Evolutionary conservation across 1,140 invertebrate genomes (phyloP), one percentile per base, ranked within the genome.

Genomic region (Radopholus similis): DNA sequence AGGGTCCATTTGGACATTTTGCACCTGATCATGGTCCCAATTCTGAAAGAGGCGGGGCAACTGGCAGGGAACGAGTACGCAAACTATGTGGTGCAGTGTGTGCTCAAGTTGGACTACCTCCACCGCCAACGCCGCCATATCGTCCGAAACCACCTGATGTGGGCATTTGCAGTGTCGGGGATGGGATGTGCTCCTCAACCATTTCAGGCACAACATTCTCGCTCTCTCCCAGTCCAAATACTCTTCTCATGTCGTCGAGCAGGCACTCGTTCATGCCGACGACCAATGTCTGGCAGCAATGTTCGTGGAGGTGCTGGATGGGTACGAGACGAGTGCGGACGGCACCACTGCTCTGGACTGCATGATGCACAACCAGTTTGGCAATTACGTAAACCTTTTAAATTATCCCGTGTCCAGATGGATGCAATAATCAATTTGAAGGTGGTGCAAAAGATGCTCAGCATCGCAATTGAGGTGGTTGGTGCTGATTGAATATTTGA

Each of bases 291-390:
- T 72, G 56, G 21, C 34, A 1, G 51, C 65, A 9, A 57, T 69
- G n/a, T 77, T 78, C 64, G 37, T 70, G 21, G 76, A 77, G 53
- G 68, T 79, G 11, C 73, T 78, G 47, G 77, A 70, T 26, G 71
- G 77, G 4, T 79, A 77, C 34, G 32, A 47, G 15, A 26, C 54
- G 15, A 51, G 38, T 42, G 11, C 18, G 38, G 38, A 42, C 18
- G 11, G 38, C 1, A 42, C 38, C 11, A 65, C 69, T 32, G 74
- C 72, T 4, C 54, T 80, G 9, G 73, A 76, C 55, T 63, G 71
- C 11, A 65, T 77, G 68, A 53, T 77, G n/a, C 77, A 77, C 69
- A 74, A 77, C 35, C 76, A 77, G 65, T 77, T 63, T 56, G 75
- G 75, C 37, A 77, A 77, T 56, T 77, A 77, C 51, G 75, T n/a